A percentile compares a stretch with the other conserved stretches of the same genome.
These are phyloP conservation scores for Plestiodon gilberti DNA, from an alignment of 2,113 vertebrate species.

Conservation along the genomic window DNA sequence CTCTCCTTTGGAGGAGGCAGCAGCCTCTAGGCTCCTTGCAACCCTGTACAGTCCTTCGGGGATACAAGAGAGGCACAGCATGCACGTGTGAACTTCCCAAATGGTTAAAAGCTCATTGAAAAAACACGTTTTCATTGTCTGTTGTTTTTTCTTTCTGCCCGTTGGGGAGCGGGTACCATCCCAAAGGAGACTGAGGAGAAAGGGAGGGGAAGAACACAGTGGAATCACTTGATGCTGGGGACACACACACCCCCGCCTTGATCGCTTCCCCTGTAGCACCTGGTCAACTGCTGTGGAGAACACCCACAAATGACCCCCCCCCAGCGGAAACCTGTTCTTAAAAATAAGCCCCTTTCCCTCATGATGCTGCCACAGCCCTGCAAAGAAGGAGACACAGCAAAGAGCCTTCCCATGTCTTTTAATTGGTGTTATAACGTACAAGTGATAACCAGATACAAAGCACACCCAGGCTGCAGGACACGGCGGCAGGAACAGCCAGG, in stretches of 20 bases:
- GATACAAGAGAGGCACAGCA: neutral
- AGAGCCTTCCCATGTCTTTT: conserved; percentile 85
- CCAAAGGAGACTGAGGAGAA: too few species aligned
- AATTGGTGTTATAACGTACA: conserved; percentile 84
- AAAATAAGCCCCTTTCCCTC: neutral
- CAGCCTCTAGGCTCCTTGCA: neutral
- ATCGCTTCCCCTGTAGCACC: neutral
- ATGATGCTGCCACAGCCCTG: neutral
- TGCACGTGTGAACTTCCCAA: neutral
- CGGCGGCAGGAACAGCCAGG: conserved; percentile 74
- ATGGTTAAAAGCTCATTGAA: neutral
- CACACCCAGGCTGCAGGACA: conserved; percentile 78
- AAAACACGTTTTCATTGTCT: too few species aligned
- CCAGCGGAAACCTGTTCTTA: too few species aligned
- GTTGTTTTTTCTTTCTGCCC: neutral
- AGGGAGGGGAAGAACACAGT: too few species aligned
- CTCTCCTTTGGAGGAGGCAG: neutral
- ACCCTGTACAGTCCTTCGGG: neutral
- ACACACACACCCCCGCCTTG: neutral
- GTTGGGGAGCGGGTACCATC: neutral
- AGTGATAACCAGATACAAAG: conserved; percentile 79
- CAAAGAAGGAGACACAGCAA: conserved; percentile 72
- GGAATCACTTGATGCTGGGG: too few species aligned
- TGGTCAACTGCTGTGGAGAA: too few species aligned
- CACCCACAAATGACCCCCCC: neutral